A percentile compares a stretch with the other conserved stretches of the same genome.
Evolutionary conservation across 2,797 vertebrate species (phyloP).

Genomic region (Squalus acanthias): DNA sequence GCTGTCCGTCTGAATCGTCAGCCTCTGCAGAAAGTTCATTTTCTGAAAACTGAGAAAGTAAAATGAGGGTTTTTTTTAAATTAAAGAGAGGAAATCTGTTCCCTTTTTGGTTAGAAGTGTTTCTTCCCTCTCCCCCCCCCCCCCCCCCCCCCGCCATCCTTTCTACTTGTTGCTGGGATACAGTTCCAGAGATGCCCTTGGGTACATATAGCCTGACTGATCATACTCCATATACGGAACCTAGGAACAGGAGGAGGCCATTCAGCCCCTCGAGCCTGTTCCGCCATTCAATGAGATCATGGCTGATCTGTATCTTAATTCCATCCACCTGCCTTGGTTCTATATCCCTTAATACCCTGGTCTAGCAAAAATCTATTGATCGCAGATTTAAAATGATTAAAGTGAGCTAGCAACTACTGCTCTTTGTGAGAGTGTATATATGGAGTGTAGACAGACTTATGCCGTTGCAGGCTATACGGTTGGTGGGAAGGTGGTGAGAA

Average conservation of each 20-base stretch:
- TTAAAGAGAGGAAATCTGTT: not conserved
- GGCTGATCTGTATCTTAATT: no score
- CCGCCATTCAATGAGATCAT: no score
- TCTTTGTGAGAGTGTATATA: not conserved
- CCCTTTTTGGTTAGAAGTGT: not conserved
- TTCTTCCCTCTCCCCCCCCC: not conserved
- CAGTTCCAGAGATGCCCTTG: not conserved
- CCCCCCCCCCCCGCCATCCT: no score
- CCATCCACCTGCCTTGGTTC: no score
- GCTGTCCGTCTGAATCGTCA: not conserved
- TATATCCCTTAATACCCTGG: no score
- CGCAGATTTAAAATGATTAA: no score
- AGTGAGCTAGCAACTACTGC: not conserved
- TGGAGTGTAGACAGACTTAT: not conserved
- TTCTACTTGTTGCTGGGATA: not conserved
- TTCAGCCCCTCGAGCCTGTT: no score
- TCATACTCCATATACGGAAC: not conserved
- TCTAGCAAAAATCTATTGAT: no score
- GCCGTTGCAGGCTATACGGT: no score
- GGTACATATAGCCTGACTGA: not conserved
- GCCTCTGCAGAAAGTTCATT: not conserved
- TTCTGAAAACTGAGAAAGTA: slow-evolving; percentile 5
- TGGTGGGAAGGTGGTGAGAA: not conserved
- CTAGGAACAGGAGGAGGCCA: no score
- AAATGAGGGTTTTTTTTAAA: not conserved